These are phyloP conservation scores for Pangasius macronema DNA, from an alignment of 2,797 vertebrate genomes.

Conservation along the genomic window DNA sequence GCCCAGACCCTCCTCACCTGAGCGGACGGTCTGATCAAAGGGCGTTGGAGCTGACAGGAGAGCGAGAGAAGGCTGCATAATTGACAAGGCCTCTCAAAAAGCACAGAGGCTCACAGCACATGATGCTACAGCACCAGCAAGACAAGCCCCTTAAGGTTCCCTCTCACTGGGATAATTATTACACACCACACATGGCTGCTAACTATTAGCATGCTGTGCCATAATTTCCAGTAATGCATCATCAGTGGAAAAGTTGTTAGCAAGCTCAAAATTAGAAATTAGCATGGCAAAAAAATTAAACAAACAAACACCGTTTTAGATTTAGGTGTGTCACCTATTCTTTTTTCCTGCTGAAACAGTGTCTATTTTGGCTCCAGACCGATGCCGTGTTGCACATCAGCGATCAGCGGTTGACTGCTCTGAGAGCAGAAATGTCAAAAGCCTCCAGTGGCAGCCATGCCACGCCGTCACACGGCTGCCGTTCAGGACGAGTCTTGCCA, in stretches of 20 bases:
- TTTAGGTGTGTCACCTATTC: not conserved
- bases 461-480: slow-evolving; percentile 53
- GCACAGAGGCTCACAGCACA: slow-evolving; percentile 48
- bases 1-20: slow-evolving; percentile 65
- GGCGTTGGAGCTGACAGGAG: slow-evolving; percentile 72
- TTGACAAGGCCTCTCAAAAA: slow-evolving; percentile 71
- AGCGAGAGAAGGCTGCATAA: slow-evolving; percentile 74
- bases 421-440: slow-evolving; percentile 57
- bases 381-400: slow-evolving; percentile 55
- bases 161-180: slow-evolving; percentile 54
- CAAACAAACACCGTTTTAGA: slow-evolving; percentile 31
- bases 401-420: slow-evolving; percentile 57
- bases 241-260: slow-evolving; percentile 39
- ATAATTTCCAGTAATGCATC: slow-evolving; percentile 46
- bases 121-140: slow-evolving; percentile 36
- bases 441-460: slow-evolving; percentile 54
- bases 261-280: slow-evolving; percentile 42
- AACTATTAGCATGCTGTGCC: slow-evolving; percentile 46
- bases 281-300: slow-evolving; percentile 12
- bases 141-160: slow-evolving; percentile 55
- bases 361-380: slow-evolving; percentile 58
- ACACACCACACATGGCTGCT: slow-evolving; percentile 40
- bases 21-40: slow-evolving; percentile 75
- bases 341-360: slow-evolving; percentile 47
- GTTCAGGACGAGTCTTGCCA: slow-evolving; percentile 53